Evolutionary conservation across 2,113 vertebrate genomes (phyloP), one percentile per base, ranked within the genome.

Genomic region (Sciurus niger): DNA sequence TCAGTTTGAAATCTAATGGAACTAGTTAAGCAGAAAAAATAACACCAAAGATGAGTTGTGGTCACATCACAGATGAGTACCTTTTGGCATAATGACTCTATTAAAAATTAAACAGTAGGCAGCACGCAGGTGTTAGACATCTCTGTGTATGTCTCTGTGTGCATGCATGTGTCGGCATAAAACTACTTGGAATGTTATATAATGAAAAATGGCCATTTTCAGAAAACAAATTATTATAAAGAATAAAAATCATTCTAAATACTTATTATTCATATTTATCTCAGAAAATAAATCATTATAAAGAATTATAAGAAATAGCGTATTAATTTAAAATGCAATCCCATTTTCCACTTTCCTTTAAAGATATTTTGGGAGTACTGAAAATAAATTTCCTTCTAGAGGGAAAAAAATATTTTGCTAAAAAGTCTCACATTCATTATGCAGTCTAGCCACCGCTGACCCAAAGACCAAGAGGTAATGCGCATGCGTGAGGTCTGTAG

Each of bases 311-410:
- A 82, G 48, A 92, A 80, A 63, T 51, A 83, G 4, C 22, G 0
- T 77, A 43, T 78, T 93, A 4, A 92, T 77, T 95, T 95, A 94
- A 89, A 94, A 78, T 65, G 8, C 40, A 83, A 78, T 76, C 70
- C 32, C 16, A 70, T 37, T 84, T 96, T 60, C 32, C 11, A 83
- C 48, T 65, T 94, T 89, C 11, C 24, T 77, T 85, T 65, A 65
- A 82, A 87, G 80, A 84, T 76, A 84, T 55, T 65, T 96, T 65
- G 9, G 32, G 51, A 74, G 2, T 55, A 79, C 6, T 53, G 10
- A 46, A 91, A 55, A 5, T 48, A 68, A n/a, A 6, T 92, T 70
- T 77, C 37, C 10, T 43, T 11, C 55, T 51, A 28, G 2, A 13
- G 34, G 6, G 48, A 10, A 30, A 48, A 48, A 6, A 67, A 72